Evolutionary conservation across 2,113 vertebrate genomes (phyloP).

Genomic region (Misgurnus mizolepis): DNA sequence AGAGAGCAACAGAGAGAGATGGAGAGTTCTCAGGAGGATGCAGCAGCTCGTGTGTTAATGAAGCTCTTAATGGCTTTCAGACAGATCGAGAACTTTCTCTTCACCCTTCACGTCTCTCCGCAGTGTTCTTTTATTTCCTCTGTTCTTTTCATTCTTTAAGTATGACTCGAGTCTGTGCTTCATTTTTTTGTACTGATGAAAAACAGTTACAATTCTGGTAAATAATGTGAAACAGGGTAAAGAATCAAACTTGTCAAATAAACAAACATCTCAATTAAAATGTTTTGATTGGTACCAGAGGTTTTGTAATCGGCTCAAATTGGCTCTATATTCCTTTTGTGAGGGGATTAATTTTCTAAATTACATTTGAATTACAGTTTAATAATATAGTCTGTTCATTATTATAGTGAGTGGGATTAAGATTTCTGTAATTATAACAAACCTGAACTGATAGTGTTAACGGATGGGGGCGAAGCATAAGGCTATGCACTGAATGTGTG

Average conservation of each 20-base stretch:
- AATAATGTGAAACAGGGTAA: too few relatives aligned
- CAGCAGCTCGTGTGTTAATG: constrained; percentile 29
- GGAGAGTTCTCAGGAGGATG: constrained; percentile 11
- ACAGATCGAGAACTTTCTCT: constrained; percentile 24
- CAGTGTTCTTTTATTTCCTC: neutral
- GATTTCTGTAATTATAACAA: too few relatives aligned
- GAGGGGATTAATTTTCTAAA: too few relatives aligned
- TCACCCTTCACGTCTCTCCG: constrained; percentile 13
- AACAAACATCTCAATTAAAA: neutral
- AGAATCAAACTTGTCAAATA: neutral
- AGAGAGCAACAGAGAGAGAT: constrained; percentile 1
- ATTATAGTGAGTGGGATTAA: too few relatives aligned
- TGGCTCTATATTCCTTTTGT: too few relatives aligned
- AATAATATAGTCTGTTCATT: too few relatives aligned
- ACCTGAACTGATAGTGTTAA: too few relatives aligned
- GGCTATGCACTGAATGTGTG: too few relatives aligned
- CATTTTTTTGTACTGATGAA: neutral
- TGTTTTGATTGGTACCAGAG: too few relatives aligned
- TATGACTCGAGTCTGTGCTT: neutral
- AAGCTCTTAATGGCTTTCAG: constrained; percentile 35
- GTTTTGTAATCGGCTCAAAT: too few relatives aligned
- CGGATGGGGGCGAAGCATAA: too few relatives aligned
- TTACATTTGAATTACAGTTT: too few relatives aligned
- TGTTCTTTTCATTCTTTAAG: neutral
- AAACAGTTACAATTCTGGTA: neutral